phyloP scores from a whole-genome alignment of 1,140 invertebrate genomes.

The Hydropsyche tenuis region DNA sequence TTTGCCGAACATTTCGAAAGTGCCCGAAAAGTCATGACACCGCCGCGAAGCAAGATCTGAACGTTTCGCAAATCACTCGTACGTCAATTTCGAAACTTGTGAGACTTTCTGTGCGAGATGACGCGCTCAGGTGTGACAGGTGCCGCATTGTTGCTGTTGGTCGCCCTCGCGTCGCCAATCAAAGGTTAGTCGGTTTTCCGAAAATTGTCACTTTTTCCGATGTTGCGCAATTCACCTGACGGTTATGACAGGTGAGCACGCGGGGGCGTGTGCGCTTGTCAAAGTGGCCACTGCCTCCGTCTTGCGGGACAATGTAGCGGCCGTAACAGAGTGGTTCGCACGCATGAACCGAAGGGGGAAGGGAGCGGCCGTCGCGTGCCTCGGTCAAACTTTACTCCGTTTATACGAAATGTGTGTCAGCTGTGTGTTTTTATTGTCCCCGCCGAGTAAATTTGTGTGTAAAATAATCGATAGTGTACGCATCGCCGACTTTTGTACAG shows the following conservation, averaged over 20 bases:
- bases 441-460: not conserved
- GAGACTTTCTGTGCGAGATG: constrained; percentile 8
- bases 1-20: constrained; percentile 7
- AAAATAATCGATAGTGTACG: constrained; percentile 28
- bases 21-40: not conserved
- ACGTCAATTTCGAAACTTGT: not conserved
- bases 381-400: not conserved
- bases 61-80: not conserved
- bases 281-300: no score
- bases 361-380: constrained; percentile 9
- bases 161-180: not conserved
- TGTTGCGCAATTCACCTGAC: no score
- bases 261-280: no score
- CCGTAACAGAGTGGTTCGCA: no score
- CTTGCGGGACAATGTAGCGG: no score
- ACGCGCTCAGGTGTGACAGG: constrained; percentile 40
- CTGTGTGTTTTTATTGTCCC: constrained; percentile 13
- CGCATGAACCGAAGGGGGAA: not conserved
- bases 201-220: no score
- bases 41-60: not conserved
- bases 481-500: no score
- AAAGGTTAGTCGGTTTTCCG: not conserved
- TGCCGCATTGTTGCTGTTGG: constrained; percentile 38
- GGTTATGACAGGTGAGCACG: no score
- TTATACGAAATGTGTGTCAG: constrained; percentile 33